Evolutionary conservation across 2,113 vertebrate species (phyloP), one percentile per base, ranked within the genome.

Genomic region (Casuarius casuarius): DNA sequence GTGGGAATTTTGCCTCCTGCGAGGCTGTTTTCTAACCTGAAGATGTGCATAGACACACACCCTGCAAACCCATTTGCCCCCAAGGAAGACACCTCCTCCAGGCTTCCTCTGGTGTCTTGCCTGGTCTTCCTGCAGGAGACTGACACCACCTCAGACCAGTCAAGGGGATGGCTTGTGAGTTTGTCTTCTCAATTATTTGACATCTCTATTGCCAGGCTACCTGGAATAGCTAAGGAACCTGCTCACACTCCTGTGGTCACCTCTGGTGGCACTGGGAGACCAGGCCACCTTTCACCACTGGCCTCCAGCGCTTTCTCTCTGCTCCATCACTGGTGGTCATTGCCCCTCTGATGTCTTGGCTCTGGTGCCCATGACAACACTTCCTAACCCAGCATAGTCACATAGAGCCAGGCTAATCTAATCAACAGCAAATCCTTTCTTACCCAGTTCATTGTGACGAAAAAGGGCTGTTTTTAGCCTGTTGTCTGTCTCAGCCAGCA

Each of bases 191-290:
- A 54, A 9, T 29, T 67, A 10, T 10, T 76, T 70, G 35, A 44
- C 8, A 7, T 31, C 5, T 17, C 44, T 21, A 61, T 29, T 62
- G 9, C 7, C 25, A 75, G 28, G 6, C 15, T 79, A 35, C 12
- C 59, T 42, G 3, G 2, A 74, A 80, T 33, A 35, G 21, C 13
- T 0, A 0, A 40, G 0, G 3, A 56, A 35, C 9, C 29, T 87
- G 49, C 28, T 72, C 38, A 22, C 1, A 2, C 4, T 20, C 5
- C 12, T 17, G 28, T 38, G 59, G 33, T 10, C 38, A 15, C 17
- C 33, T 73, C 29, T 61, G 17, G 25, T 21, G 35, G 4, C 12
- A 19, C 3, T 6, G 4, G 13, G 20, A 4, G 4, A 72, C 44
- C 11, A 49, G 90, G 8, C 3, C 22, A 14, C 8, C 88, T 83